These are phyloP conservation scores for Caranx ignobilis DNA, from an alignment of 2,113 vertebrate genomes.

Conservation along the genomic window DNA sequence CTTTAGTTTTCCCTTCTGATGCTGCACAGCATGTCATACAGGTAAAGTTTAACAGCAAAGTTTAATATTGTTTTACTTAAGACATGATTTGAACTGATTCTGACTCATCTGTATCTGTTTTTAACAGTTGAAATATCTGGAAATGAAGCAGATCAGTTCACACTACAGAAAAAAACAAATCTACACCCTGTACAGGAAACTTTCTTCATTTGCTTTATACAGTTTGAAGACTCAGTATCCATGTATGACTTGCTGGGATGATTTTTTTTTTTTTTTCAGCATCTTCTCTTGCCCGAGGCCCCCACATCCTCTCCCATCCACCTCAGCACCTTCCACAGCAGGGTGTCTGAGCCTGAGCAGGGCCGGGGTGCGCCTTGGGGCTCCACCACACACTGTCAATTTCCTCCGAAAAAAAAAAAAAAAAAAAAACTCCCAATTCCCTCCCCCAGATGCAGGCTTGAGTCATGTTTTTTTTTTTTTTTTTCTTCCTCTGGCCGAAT, in stretches of 20 bases:
- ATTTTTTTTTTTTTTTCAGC: conserved; percentile 27
- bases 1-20: conserved; percentile 12
- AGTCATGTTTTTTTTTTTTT: conserved; percentile 58
- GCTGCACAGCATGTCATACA: neutral
- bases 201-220: neutral
- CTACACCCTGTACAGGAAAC: neutral
- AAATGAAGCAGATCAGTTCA: neutral
- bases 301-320: conserved; percentile 73
- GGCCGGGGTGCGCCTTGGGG: conserved; percentile 68
- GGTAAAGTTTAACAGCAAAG: neutral
- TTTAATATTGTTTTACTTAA: neutral
- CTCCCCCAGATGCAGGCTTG: conserved; percentile 70
- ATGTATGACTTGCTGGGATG: conserved; percentile 34
- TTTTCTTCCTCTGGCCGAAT: conserved; percentile 55
- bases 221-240: conserved; percentile 1
- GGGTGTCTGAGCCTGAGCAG: conserved; percentile 73
- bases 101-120: neutral
- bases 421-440: conserved; percentile 60
- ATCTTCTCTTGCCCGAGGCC: conserved; percentile 67
- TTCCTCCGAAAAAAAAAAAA: conserved; percentile 70
- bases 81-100: neutral
- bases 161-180: neutral
- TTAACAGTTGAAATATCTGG: neutral
- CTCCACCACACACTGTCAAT: conserved; percentile 71
- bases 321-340: conserved; percentile 80